Evolutionary conservation across 2,113 vertebrate genomes (phyloP), one percentile per base, ranked within the genome.

Genomic region (Eonycteris spelaea): DNA sequence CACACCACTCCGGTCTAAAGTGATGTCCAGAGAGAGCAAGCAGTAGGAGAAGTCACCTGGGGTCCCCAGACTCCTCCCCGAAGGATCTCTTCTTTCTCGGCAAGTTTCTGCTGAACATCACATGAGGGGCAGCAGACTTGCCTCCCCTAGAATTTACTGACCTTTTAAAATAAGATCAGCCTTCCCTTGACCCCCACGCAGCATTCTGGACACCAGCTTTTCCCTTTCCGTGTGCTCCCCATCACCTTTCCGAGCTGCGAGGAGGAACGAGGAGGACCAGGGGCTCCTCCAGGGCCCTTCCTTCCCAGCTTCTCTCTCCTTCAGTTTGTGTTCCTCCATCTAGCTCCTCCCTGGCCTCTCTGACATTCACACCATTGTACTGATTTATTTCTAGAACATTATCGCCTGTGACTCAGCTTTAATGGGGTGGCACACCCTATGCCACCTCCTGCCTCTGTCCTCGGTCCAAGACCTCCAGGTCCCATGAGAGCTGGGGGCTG

Each of bases 101-200:
- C 2, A 63, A 24, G 57, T 53, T 43, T 75, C 90, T 75, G 14
- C 7, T 38, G 77, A 71, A 6, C 12, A 15, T 26, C 43, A 21
- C 6, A 21, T 0, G 22, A 77, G 13, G 43, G 35, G 7, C 19
- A 6, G 33, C 10, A 28, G 57, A 28, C 19, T 26, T 3, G 0
- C 53, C 57, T 43, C 40, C 10, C 77, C 30, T 14, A 35, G 70
- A n/a, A 21, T 24, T 43, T 51, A 53, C 4, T 65, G 48, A 28
- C 53, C 24, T 33, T 75, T 84, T 24, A 18, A 74, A 24, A n/a
- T 9, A 33, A 63, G 59, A 40, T 24, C 43, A 40, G 55, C 26
- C 55, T 38, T 11, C 43, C 40, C 26, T 16, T 43, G 2, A 15
- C 10, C 51, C 51, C 15, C 51, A 5, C 51, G 1, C 13, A 28